Percentiles rank a stretch among this genome's conserved stretches.
Evolutionary conservation across 2,888 invertebrate genomes (phyloP).

Genomic region (Acanthosepion pharaonis): DNA sequence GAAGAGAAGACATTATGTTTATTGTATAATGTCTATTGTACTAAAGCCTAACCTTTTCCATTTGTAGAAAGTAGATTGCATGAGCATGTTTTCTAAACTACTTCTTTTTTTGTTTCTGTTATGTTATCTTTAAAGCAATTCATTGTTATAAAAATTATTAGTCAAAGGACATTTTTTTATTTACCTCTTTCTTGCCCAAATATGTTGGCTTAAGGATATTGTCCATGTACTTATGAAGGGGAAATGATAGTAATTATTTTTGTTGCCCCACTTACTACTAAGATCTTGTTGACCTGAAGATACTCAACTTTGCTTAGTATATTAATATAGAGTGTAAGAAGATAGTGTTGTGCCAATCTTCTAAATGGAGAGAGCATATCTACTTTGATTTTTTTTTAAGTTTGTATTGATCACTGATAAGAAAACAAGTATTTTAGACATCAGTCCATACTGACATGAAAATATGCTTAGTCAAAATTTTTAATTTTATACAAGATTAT

Average conservation of each 20-base stretch:
- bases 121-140: not conserved
- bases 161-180: not conserved
- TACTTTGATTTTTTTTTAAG: too few species aligned
- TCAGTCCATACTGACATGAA: too few species aligned
- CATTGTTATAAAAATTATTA: conserved; percentile 33
- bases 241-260: not conserved
- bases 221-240: not conserved
- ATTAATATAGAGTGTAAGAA: too few species aligned
- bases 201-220: not conserved
- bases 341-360: too few species aligned
- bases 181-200: not conserved
- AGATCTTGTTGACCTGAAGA: not conserved
- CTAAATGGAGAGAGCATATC: too few species aligned
- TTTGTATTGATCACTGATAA: too few species aligned
- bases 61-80: conserved; percentile 10
- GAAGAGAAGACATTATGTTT: not conserved
- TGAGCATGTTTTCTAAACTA: not conserved
- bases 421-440: too few species aligned
- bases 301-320: too few species aligned
- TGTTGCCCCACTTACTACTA: not conserved
- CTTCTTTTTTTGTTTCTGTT: not conserved
- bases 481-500: too few species aligned
- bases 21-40: not conserved
- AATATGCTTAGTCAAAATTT: too few species aligned
- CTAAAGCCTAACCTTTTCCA: not conserved